phyloP scores from a whole-genome alignment of 2,797 vertebrate species.

The Holocentrus rufus region DNA sequence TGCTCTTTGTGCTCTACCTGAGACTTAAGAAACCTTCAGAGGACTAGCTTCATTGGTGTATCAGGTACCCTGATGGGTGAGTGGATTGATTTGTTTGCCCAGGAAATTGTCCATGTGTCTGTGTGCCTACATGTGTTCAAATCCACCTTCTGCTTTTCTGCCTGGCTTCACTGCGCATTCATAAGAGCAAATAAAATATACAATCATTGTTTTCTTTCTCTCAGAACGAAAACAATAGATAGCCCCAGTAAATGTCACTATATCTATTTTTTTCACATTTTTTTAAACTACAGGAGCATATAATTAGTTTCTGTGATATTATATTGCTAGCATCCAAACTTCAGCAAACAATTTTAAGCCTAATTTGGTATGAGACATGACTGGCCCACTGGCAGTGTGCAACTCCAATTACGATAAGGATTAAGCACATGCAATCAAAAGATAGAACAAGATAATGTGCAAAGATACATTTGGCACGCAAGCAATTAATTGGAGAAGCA shows the following conservation, averaged over 20 bases:
- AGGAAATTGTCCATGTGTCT: conserved; percentile 47
- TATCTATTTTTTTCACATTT: conserved; percentile 43
- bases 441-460: conserved; percentile 88
- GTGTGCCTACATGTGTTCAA: conserved; percentile 13
- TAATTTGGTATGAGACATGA: conserved; percentile 86
- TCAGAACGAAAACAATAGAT: conserved; percentile 60
- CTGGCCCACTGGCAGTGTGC: conserved; percentile 84
- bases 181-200: conserved; percentile 49
- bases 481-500: conserved; percentile 85
- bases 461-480: conserved; percentile 84
- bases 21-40: conserved; percentile 73
- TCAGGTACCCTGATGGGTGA: conserved; percentile 55
- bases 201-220: conserved; percentile 44
- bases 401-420: conserved; percentile 88
- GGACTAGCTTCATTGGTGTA: conserved; percentile 31
- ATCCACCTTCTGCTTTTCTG: background rate
- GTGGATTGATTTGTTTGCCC: conserved; percentile 64
- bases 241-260: conserved; percentile 51
- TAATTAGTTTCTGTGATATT: conserved; percentile 78
- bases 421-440: conserved; percentile 87
- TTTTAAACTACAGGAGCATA: conserved; percentile 53
- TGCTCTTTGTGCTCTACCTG: conserved; percentile 68
- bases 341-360: conserved; percentile 86
- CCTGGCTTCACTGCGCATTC: conserved; percentile 3
- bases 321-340: conserved; percentile 79